Conservation (phyloP, 2,113 vertebrate genomes). For the Procavia capensis region DNA sequence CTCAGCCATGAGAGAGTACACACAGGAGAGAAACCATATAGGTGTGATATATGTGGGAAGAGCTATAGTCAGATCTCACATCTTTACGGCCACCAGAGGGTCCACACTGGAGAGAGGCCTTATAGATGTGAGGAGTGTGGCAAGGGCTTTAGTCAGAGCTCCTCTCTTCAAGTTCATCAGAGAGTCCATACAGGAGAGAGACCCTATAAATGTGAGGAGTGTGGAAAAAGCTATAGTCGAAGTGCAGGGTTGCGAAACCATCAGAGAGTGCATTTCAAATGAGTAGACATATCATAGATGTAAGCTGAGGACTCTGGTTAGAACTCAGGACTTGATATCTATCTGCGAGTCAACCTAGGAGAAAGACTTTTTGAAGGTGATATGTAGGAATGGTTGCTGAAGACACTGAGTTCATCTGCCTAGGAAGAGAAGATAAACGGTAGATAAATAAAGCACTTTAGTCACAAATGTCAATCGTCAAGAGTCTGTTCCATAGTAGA, state of each 20-base stretch:
- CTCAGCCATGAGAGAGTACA: background rate
- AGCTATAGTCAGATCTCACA: background rate
- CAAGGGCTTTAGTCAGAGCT: conserved; percentile 6
- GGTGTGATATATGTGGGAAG: background rate
- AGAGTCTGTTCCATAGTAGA: background rate
- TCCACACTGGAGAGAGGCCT: conserved; percentile 2
- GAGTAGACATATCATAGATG: background rate
- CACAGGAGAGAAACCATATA: background rate
- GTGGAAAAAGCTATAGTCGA: conserved; percentile 23
- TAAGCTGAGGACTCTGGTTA: background rate
- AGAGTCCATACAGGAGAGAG: conserved; percentile 18
- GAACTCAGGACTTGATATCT: background rate
- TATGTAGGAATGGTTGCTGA: too few species aligned
- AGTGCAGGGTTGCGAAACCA: conserved; percentile 27
- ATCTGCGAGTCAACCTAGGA: background rate
- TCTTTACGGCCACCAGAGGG: background rate
- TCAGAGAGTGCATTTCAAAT: background rate
- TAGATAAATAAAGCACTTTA: too few species aligned
- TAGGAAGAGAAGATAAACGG: background rate
- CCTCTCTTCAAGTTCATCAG: conserved; percentile 1
- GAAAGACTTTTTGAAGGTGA: background rate
- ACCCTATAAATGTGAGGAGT: background rate
- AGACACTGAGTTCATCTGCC: background rate
- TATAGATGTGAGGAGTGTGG: background rate
- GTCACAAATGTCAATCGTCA: background rate